A percentile compares a stretch with the other conserved stretches of the same genome.
Evolutionary conservation across 2,113 vertebrate genomes (phyloP).

Genomic region (Forbesichthys agassizii): DNA sequence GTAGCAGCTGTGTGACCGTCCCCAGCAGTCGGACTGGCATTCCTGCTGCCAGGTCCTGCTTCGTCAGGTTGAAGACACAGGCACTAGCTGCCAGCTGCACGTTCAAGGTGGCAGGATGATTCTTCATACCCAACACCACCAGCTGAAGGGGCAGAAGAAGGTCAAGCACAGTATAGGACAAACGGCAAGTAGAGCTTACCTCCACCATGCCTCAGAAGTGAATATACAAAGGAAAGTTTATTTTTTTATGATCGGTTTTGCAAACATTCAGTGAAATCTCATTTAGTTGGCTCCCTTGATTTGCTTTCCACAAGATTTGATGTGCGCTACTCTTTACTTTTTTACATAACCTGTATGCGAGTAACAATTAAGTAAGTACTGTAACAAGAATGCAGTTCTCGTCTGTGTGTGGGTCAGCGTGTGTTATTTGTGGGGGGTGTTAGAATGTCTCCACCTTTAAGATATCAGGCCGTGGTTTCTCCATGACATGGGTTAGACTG

Average conservation of each 20-base stretch:
- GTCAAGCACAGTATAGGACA: neutral
- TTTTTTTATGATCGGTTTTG: no score
- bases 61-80: slow-evolving; percentile 97
- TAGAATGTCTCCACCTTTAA: slow-evolving; percentile 83
- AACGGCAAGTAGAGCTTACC: no score
- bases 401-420: neutral
- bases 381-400: no score
- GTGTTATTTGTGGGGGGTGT: neutral
- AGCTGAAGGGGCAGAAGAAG: slow-evolving; percentile 73
- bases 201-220: no score
- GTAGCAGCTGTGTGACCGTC: slow-evolving; percentile 89
- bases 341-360: no score
- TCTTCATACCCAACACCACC: slow-evolving; percentile 96
- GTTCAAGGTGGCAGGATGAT: slow-evolving; percentile 92
- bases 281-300: no score
- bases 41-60: slow-evolving; percentile 92
- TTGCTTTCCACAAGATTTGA: no score
- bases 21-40: slow-evolving; percentile 93
- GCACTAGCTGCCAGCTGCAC: slow-evolving; percentile 97
- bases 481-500: slow-evolving; percentile 94
- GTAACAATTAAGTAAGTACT: no score
- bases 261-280: no score
- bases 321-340: no score
- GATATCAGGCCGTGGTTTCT: slow-evolving; percentile 95
- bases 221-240: no score